Percentiles rank a stretch among this genome's conserved stretches.
Conservation (phyloP, 2,888 invertebrate genomes). For the Chrysolina haemoptera region DNA sequence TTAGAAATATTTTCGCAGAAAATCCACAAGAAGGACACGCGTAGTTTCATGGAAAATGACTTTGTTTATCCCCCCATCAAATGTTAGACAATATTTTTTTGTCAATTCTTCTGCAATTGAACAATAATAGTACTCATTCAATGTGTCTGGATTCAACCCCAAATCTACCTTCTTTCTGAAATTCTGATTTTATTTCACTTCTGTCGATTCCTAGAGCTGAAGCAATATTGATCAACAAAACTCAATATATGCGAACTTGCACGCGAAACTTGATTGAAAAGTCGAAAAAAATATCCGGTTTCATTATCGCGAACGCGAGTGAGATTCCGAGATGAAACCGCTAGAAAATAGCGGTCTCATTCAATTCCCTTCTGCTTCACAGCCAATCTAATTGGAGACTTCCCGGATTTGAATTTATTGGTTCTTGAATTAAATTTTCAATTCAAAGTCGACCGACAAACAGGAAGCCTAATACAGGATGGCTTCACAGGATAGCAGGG, state of each 20-base stretch:
- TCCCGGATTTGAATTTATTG: slow-evolving; percentile 60
- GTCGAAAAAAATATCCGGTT: slow-evolving; percentile 19
- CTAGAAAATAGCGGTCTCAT: slow-evolving; percentile 32
- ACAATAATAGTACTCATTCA: too few relatives aligned
- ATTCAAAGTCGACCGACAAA: slow-evolving; percentile 57
- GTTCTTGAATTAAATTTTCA: slow-evolving; percentile 61
- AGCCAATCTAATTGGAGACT: slow-evolving; percentile 57
- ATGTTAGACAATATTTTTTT: too few relatives aligned
- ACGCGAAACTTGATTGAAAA: slow-evolving; percentile 22
- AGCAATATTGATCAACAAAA: slow-evolving; percentile 13
- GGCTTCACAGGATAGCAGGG: not conserved
- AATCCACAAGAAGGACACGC: too few relatives aligned
- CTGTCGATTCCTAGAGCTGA: not conserved
- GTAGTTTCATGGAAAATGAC: too few relatives aligned
- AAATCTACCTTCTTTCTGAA: too few relatives aligned
- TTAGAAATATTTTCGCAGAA: too few relatives aligned
- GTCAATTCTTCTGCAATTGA: too few relatives aligned
- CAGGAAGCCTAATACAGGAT: not conserved
- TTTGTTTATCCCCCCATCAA: too few relatives aligned
- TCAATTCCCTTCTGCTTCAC: slow-evolving; percentile 43
- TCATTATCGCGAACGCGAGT: slow-evolving; percentile 11
- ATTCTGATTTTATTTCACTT: not conserved
- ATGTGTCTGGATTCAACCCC: too few relatives aligned
- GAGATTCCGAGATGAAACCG: slow-evolving; percentile 21
- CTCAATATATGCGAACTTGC: slow-evolving; percentile 8